Base-by-base conservation (phyloP, 2,113 vertebrate species). In the Tetrax tetrax region DNA sequence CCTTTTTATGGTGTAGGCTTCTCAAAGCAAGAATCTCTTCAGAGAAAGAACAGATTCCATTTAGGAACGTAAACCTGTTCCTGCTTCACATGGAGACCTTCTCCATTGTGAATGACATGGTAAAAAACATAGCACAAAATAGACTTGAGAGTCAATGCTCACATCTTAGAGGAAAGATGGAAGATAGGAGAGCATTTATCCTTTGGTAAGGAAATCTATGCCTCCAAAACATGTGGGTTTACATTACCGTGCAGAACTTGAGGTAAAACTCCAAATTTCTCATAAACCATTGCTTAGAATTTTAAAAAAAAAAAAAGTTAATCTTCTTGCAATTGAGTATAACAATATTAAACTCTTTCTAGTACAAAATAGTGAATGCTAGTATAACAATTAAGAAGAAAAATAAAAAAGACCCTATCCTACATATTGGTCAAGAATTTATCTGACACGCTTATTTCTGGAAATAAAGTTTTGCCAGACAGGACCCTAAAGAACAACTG, bases 191-290 rank as follows among this genome's bases (percentile, higher is more conserved):
- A 69, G 27, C 19, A 53, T 60, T 75, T 22, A n/a, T 11, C 60
- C 47, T 33, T 28, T 28, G 12, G 17, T 23, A 70, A 68, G 14
- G 57, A 91, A 68, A 84, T 28, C 29, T 50, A 8, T 20, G 23
- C 12, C 43, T 71, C 64, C 25, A 7, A 10, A 81, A 45, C 0
- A 0, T 8, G 24, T 6, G 1, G 24, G 2, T 84, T 89, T 37
- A 70, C 7, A 15, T 5, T 29, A 71, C 61, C 8, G 14, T 10
- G 25, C 31, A 54, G 20, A 61, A 82, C 22, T 64, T 50, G 12
- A 69, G 10, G 9, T 47, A 50, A 51, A 89, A 64, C 12, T 94
- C 50, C 11, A 59, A 69, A 64, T 59, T 33, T 14, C 41, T 93
- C 2, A 5, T 8, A 56, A 77, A 18, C 15, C 13, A 33, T 3